phyloP scores from a whole-genome alignment of 1,140 invertebrate species.

The Schlechtendalia chinensis region DNA sequence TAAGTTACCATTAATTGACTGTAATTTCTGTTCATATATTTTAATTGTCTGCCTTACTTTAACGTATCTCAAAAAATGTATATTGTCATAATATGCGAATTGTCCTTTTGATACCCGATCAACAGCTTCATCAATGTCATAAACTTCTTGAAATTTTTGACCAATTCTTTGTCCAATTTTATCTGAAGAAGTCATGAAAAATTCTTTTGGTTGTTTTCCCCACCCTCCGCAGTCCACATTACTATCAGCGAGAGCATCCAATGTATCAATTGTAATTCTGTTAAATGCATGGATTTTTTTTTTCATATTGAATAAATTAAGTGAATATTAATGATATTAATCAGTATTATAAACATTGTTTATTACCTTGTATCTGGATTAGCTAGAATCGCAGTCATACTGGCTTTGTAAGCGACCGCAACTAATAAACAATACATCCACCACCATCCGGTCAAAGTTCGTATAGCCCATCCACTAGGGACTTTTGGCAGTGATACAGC shows the following conservation, averaged over 20 bases:
- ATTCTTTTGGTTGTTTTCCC: slow-evolving; percentile 66
- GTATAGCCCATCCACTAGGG: slow-evolving; percentile 72
- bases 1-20: neutral
- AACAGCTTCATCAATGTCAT: slow-evolving; percentile 52
- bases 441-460: slow-evolving; percentile 78
- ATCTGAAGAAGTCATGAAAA: slow-evolving; percentile 65
- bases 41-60: slow-evolving; percentile 57
- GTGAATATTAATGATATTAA: no score
- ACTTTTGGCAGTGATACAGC: slow-evolving; percentile 73
- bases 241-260: slow-evolving; percentile 66
- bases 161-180: slow-evolving; percentile 65
- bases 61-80: slow-evolving; percentile 67
- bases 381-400: slow-evolving; percentile 77
- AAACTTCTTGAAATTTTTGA: slow-evolving; percentile 62
- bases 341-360: neutral
- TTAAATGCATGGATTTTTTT: slow-evolving; percentile 36
- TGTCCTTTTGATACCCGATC: slow-evolving; percentile 66
- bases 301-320: neutral
- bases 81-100: slow-evolving; percentile 78
- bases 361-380: slow-evolving; percentile 67
- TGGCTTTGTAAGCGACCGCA: slow-evolving; percentile 73
- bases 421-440: slow-evolving; percentile 79
- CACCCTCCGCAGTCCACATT: slow-evolving; percentile 65
- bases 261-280: slow-evolving; percentile 73
- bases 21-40: neutral